These are phyloP conservation scores for Pao palembangensis DNA, from an alignment of 2,113 vertebrate genomes.

Conservation along the genomic window DNA sequence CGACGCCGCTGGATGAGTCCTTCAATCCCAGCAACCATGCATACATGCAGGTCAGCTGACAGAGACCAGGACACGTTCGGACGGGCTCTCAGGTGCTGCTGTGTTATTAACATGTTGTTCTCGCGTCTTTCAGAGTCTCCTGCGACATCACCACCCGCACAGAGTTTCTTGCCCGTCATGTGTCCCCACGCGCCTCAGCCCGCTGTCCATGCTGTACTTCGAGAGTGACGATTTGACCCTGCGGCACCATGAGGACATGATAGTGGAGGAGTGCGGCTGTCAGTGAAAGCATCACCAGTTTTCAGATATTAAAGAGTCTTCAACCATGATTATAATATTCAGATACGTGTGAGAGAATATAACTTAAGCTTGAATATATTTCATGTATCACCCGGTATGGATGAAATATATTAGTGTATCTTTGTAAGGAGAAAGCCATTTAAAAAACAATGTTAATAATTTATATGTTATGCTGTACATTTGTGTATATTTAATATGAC, in stretches of 20 bases:
- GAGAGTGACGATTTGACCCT: slow-evolving; percentile 78
- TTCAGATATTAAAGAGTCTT: not conserved
- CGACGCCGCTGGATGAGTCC: slow-evolving; percentile 78
- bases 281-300: slow-evolving; percentile 60
- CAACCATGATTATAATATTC: not conserved
- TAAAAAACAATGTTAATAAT: slow-evolving; percentile 35
- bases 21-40: slow-evolving; percentile 87
- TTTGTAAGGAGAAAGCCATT: slow-evolving; percentile 4
- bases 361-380: slow-evolving; percentile 12
- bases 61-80: not conserved
- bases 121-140: slow-evolving; percentile 76
- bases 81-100: too few species aligned
- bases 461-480: slow-evolving; percentile 60
- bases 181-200: slow-evolving; percentile 79
- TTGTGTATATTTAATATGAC: slow-evolving; percentile 65
- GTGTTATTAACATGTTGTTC: not conserved
- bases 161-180: slow-evolving; percentile 77
- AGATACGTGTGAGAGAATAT: not conserved
- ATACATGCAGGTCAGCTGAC: slow-evolving; percentile 84
- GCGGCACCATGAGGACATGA: slow-evolving; percentile 86
- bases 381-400: too few species aligned
- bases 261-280: slow-evolving; percentile 87
- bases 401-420: too few species aligned
- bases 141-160: slow-evolving; percentile 81
- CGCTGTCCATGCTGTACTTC: slow-evolving; percentile 89